Evolutionary conservation across 2,113 vertebrate genomes (phyloP), one percentile per base, ranked within the genome.

Genomic region (Cottus gobio): DNA sequence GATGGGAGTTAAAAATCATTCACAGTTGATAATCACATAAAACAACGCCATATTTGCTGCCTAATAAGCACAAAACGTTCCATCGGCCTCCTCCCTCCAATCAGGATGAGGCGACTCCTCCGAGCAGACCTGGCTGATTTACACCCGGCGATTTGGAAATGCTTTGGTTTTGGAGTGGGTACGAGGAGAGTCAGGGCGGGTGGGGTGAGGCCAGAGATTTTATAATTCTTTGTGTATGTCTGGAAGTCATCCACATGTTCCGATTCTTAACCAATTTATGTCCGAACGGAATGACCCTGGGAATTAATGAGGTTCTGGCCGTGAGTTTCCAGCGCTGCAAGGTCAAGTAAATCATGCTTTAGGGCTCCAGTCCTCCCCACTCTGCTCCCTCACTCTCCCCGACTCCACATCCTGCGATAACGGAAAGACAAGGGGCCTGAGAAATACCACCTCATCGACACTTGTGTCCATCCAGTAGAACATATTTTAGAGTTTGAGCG

Each of bases 341-440:
- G 97, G 97, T 98, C 97, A 97, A 97, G 96, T 99, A 98, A 98
- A 98, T 97, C 97, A 98, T 96, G 94, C 94, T 94, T 95, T 96
- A 95, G 95, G 94, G 95, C 95, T 94, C 82, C 86, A 90, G 93
- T 94, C 94, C 92, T 92, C 95, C 94, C 92, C 83, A 90, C 91
- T 90, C 89, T 73, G 60, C 94, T 89, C 88, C 64, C 83, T 86
- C 77, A 80, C 93, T 95, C 95, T 95, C 92, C 94, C 93, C 91
- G 94, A 94, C 95, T 97, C 95, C 95, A 93, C 84, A 92, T 93
- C 93, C 93, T 89, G 90, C 67, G 96, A 98, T 98, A 98, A 97
- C 95, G 92, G 90, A 94, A 89, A 85, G 93, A 93, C 94, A 93
- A 85, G 87, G 91, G 93, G 95, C 95, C 96, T 97, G 96, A 98